Conservation (phyloP, 2,888 invertebrate species). For the Lasioglossum villosulum region DNA sequence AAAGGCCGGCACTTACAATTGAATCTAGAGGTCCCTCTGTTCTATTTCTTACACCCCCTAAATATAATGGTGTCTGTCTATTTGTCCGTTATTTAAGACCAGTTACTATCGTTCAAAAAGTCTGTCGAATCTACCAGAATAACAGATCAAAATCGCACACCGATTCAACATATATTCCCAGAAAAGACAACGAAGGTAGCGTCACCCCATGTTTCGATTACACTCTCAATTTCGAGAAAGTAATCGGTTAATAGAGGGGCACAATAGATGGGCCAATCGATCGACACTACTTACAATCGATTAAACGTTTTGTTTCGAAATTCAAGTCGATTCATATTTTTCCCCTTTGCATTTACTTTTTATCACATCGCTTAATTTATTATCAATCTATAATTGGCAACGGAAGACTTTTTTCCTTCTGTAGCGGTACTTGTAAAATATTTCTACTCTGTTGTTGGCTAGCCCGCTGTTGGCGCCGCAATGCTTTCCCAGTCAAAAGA, state of each 20-base stretch:
- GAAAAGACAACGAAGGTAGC: not conserved
- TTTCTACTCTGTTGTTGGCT: constrained; percentile 66
- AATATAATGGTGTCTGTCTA: not conserved
- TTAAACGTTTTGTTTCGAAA: constrained; percentile 18
- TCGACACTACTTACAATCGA: constrained; percentile 28
- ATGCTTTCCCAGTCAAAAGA: constrained; percentile 41
- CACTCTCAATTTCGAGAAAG: not conserved
- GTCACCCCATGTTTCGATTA: not conserved
- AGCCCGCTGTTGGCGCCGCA: constrained; percentile 58
- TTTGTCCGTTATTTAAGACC: not conserved
- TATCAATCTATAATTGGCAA: constrained; percentile 39
- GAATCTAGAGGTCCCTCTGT: constrained; percentile 67
- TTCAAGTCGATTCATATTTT: not conserved
- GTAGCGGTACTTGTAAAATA: constrained; percentile 65
- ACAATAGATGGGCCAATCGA: not conserved
- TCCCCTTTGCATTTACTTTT: not conserved
- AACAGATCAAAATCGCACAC: not conserved
- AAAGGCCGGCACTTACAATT: constrained; percentile 75
- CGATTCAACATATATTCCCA: not conserved
- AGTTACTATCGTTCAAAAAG: not conserved
- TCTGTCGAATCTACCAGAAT: not conserved
- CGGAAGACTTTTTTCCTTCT: constrained; percentile 64
- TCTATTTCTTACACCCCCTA: constrained; percentile 65
- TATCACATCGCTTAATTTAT: constrained; percentile 8
- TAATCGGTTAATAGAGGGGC: not conserved